Evolutionary conservation across 2,888 invertebrate genomes (phyloP), one percentile per base, ranked within the genome.

Genomic region (Agonum fuliginosum): DNA sequence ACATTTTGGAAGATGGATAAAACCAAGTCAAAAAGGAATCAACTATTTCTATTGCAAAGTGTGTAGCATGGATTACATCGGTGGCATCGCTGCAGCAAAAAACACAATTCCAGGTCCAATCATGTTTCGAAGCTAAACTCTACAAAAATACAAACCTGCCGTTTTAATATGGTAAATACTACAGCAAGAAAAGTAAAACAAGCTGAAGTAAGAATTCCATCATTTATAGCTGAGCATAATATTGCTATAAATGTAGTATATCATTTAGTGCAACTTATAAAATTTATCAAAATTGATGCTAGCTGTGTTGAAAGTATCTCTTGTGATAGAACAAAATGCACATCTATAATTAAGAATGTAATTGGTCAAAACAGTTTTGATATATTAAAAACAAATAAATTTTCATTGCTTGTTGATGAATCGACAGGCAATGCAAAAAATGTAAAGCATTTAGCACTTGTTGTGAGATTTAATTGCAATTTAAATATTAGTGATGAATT

Each of bases 191-290:
- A 3, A 12, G 46, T 51, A n/a, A 71, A 78, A 78, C 24, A 78
- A 41, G 76, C 75, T 41, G 79, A 80, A 58, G 77, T 78, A 5
- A 51, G 70, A 69, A 70, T 80, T 10, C 43, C 75, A 8, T 27
- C 74, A 22, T 80, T 80, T 69, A 62, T 81, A 12, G 69, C 77
- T 4, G 79, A 81, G 34, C 81, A 81, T 43, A 80, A 81, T 72
- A 27, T 81, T 58, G 22, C 79, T 17, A 78, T 80, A 34, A 72
- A 72, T 41, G 24, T 78, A 6, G 20, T 62, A 10, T 79, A 81
- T 24, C 81, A 81, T 73, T 67, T 81, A 12, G 37, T 76, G 8
- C 27, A 80, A 79, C 54, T 78, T 12, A 65, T 80, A 10, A 51
- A 67, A 43, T 65, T 69, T 51, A 34, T 79, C 14, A 69, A 78